Evolutionary conservation across 2,888 invertebrate genomes (phyloP).

Genomic region (Leucozona laternaria): DNA sequence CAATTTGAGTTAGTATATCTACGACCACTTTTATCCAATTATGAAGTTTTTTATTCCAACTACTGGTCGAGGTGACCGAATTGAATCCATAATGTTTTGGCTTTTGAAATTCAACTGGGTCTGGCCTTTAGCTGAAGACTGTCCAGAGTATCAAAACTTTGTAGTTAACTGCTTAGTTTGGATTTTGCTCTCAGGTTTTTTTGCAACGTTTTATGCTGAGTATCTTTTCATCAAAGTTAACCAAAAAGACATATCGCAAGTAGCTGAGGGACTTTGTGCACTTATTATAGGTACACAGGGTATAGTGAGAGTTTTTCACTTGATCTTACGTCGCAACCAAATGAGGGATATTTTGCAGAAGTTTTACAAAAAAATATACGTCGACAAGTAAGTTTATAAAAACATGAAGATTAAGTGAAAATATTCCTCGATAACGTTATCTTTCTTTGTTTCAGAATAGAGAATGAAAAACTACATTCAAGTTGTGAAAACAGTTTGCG

Average conservation of each 20-base stretch:
- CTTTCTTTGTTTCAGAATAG: conserved; percentile 8
- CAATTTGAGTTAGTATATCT: no score
- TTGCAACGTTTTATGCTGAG: conserved; percentile 20
- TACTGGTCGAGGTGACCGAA: background rate
- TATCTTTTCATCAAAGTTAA: conserved; percentile 5
- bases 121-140: conserved; percentile 28
- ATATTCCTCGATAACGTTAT: background rate
- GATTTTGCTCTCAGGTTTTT: background rate
- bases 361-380: conserved; percentile 32
- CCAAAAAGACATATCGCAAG: conserved; percentile 16
- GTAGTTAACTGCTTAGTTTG: conserved; percentile 11
- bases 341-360: conserved; percentile 26
- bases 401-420: background rate
- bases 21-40: background rate
- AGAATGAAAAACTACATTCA: conserved; percentile 25
- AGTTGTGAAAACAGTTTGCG: conserved; percentile 25
- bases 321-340: conserved; percentile 17
- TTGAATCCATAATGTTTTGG: conserved; percentile 28
- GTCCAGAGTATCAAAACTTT: conserved; percentile 1
- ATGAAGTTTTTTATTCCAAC: conserved; percentile 31
- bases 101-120: conserved; percentile 27
- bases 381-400: conserved; percentile 5
- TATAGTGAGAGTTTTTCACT: conserved; percentile 8
- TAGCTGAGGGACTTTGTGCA: conserved; percentile 39
- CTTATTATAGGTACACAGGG: conserved; percentile 14